phyloP scores from a whole-genome alignment of 2,113 vertebrate genomes.

The Polypterus senegalus region DNA sequence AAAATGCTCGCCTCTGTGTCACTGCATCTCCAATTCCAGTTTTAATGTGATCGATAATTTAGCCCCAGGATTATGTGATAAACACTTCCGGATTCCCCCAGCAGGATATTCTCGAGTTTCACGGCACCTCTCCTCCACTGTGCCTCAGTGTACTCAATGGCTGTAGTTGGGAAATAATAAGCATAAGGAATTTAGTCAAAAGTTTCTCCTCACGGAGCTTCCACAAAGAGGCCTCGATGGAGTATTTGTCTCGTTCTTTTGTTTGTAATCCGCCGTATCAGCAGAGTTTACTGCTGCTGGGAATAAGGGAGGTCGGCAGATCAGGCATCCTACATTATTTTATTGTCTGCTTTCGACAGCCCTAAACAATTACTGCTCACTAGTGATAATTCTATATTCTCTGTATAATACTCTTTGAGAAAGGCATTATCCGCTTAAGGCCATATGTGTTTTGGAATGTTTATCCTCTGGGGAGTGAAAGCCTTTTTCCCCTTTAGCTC shows the following conservation, averaged over 20 bases:
- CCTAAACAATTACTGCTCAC: conserved; percentile 5
- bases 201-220: conserved; percentile 4
- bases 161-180: not conserved
- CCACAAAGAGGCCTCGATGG: conserved; percentile 3
- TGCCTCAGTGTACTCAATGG: not conserved
- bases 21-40: too few relatives aligned
- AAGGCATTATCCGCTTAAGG: conserved; percentile 3
- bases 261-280: conserved; percentile 5
- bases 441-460: not conserved
- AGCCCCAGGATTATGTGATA: too few relatives aligned
- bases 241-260: conserved; percentile 8
- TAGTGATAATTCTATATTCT: conserved; percentile 4
- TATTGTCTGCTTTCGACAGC: conserved; percentile 6
- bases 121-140: too few relatives aligned
- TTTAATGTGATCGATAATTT: too few relatives aligned
- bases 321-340: conserved; percentile 1
- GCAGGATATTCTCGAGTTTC: too few relatives aligned
- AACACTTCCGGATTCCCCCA: too few relatives aligned
- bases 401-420: not conserved
- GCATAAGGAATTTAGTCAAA: not conserved
- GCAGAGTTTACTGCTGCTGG: conserved; percentile 5
- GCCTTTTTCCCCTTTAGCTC: too few relatives aligned
- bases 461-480: not conserved
- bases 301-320: conserved; percentile 3
- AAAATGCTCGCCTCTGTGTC: too few relatives aligned